Base-by-base conservation (phyloP, 2,113 vertebrate genomes). In the Corydoras sp. region DNA sequence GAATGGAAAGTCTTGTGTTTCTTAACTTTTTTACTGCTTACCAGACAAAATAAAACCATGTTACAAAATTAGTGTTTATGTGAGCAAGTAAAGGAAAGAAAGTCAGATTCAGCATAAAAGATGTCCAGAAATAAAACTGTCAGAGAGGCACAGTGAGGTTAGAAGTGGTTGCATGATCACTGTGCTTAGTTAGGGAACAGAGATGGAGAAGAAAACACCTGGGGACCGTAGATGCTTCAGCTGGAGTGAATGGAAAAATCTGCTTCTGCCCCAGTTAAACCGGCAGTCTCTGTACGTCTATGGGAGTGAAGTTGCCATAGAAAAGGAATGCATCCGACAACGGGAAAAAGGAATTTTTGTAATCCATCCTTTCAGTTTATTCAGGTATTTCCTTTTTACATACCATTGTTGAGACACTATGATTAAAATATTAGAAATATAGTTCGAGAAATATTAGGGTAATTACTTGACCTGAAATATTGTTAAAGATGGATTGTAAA, bases 351-450 rank as follows among this genome's bases (percentile, higher is more conserved):
- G 84, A 31, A 77, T 86, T 24, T 86, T 89, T 43, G 86, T 90
- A 77, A 90, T 90, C 77, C 89, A 90, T 79, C 89, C 89, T 1
- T 91, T 90, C 84, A 91, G 88, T 76, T 73, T 80, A 71, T 84
- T 90, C 78, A 89, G 88, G 89, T 90, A 89, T 29, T 58, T 59
- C 9, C 15, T 69, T 35, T 10, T 48, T 63, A 14, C 2, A 4
- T 12, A n/a, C n/a, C 35, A 43, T 8, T 5, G 35, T 43, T 8
- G 4, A 4, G 7, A 8, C 4, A 43, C 35, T 24, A 43, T 43
- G 7, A 43, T 43, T 43, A 43, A 43, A 43, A 43, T 43, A 4
- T 43, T 2, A 43, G 7, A 43, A 5, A 43, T 43, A 5, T 43
- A 43, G 7, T 8, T 43, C 4, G 2, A 43, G 4, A 43, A 43